Conservation (phyloP, 2,888 invertebrate genomes). For the Lissocephala sabroskyi region DNA sequence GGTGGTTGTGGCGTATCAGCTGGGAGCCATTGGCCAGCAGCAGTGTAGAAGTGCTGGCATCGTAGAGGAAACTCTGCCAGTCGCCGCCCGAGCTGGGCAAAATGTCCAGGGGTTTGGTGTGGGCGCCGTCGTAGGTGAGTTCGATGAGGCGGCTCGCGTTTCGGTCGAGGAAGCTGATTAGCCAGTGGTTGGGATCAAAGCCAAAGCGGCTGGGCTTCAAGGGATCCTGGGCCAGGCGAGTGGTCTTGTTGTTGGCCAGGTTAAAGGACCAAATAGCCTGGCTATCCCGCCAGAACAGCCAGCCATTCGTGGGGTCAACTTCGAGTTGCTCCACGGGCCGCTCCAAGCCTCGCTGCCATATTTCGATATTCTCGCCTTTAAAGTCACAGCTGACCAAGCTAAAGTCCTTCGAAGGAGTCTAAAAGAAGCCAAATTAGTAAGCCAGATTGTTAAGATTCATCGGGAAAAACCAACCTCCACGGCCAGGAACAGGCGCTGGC, state of each 20-base stretch:
- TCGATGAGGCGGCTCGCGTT: constrained; percentile 37
- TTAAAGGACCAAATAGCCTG: constrained; percentile 41
- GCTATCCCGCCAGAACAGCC: constrained; percentile 81
- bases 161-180: constrained; percentile 40
- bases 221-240: constrained; percentile 3
- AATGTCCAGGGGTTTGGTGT: constrained; percentile 2
- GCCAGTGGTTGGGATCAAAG: constrained; percentile 38
- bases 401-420: background rate
- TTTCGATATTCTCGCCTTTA: constrained; percentile 8
- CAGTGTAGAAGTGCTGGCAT: constrained; percentile 12
- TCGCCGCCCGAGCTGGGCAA: constrained; percentile 14
- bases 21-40: constrained; percentile 37
- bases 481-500: constrained; percentile 86
- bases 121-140: constrained; percentile 53
- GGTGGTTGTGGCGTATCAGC: constrained; percentile 31
- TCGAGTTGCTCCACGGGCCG: constrained; percentile 83
- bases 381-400: constrained; percentile 22
- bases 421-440: background rate
- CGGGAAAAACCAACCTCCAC: constrained; percentile 76
- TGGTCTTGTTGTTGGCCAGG: constrained; percentile 15
- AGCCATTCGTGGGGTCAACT: constrained; percentile 95
- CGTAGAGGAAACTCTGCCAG: constrained; percentile 36
- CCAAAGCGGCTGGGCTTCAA: constrained; percentile 31
- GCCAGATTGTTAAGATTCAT: background rate
- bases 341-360: background rate